These are phyloP conservation scores for Peromyscus melanophrys DNA, from an alignment of 2,797 vertebrate species.

Conservation along the genomic window DNA sequence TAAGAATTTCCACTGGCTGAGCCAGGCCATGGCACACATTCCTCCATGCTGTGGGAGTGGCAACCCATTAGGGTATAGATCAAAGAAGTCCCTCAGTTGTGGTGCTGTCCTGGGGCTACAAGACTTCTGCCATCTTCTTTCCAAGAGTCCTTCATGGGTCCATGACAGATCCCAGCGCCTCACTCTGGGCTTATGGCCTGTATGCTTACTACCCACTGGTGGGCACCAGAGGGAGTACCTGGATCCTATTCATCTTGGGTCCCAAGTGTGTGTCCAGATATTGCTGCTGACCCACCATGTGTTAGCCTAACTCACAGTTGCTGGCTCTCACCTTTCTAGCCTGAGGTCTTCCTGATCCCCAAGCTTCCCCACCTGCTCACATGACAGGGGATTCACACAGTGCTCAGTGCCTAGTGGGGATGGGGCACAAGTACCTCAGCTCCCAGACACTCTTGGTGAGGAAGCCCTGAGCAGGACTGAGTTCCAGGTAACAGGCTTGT, in stretches of 20 bases:
- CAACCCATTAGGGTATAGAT: not conserved
- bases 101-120: not conserved
- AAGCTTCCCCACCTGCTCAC: not conserved
- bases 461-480: not conserved
- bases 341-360: not conserved
- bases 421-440: not conserved
- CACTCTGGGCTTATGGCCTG: not conserved
- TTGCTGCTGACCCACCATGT: not conserved
- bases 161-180: not conserved
- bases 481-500: not conserved
- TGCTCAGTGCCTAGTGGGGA: too few species aligned
- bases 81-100: not conserved
- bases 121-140: not conserved
- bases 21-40: not conserved
- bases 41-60: not conserved
- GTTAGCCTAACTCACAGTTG: not conserved
- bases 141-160: not conserved
- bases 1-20: slow-evolving; percentile 81
- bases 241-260: not conserved
- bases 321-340: not conserved
- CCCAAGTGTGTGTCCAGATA: not conserved
- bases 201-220: not conserved
- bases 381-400: not conserved
- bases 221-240: not conserved
- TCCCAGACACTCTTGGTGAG: not conserved